Conservation (phyloP, 2,113 vertebrate species). For the Tyrannus savana region DNA sequence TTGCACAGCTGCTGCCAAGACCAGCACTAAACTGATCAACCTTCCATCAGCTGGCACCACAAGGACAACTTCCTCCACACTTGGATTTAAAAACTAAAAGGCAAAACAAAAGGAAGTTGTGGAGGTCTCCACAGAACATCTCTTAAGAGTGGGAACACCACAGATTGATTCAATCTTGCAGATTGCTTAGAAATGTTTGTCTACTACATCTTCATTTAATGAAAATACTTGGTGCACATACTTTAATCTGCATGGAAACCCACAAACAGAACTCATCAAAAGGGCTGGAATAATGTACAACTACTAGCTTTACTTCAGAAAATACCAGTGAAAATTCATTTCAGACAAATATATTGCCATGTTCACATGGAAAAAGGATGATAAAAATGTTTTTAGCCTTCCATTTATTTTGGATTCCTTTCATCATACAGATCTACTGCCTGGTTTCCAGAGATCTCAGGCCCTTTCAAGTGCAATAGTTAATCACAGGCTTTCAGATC, state of each 20-base stretch:
- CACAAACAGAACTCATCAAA: neutral
- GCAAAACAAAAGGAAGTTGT: neutral
- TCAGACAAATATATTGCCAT: neutral
- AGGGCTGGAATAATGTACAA: neutral
- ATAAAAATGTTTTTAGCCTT: neutral
- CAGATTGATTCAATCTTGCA: neutral
- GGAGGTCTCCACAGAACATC: neutral
- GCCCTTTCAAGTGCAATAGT: neutral
- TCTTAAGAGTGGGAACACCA: neutral
- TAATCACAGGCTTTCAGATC: neutral
- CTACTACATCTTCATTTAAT: neutral
- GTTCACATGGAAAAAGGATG: neutral
- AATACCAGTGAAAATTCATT: neutral
- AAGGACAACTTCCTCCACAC: neutral
- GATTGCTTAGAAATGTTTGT: neutral
- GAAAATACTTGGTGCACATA: neutral
- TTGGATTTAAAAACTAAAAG: neutral
- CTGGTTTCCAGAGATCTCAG: neutral
- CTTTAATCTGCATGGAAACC: neutral
- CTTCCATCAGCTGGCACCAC: neutral
- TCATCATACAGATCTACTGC: neutral
- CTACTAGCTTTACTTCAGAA: neutral
- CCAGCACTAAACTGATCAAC: neutral
- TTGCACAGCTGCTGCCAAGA: neutral
- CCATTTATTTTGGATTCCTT: neutral